phyloP scores from a whole-genome alignment of 2,888 invertebrate species.

The Microplitis manilae region DNA sequence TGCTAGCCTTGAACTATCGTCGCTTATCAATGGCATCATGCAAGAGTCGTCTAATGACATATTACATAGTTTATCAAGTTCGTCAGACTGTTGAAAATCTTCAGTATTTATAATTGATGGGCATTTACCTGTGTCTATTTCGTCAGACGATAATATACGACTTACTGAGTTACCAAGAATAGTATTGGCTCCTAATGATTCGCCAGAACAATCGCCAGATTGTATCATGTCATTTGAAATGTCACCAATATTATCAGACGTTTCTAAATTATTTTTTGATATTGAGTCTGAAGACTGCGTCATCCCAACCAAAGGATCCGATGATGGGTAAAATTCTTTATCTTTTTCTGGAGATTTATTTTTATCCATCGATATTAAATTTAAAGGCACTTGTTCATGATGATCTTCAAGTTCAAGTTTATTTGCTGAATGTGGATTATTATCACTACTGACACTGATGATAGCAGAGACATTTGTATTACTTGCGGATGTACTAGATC shows the following conservation, averaged over 20 bases:
- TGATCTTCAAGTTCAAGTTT: slow-evolving; percentile 7
- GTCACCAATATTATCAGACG: slow-evolving; percentile 13
- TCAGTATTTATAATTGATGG: slow-evolving; percentile 42
- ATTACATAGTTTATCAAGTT: slow-evolving; percentile 53
- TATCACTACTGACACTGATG: background rate
- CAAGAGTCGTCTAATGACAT: slow-evolving; percentile 51
- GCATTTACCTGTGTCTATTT: slow-evolving; percentile 43
- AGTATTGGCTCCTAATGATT: slow-evolving; percentile 17
- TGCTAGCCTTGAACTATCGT: slow-evolving; percentile 29
- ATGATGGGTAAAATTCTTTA: slow-evolving; percentile 45
- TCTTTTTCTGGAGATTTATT: background rate
- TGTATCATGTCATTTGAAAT: slow-evolving; percentile 18
- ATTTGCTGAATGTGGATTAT: background rate
- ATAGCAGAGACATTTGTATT: background rate
- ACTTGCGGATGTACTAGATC: background rate
- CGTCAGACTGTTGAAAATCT: slow-evolving; percentile 49
- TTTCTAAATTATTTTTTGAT: slow-evolving; percentile 26
- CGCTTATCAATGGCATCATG: slow-evolving; percentile 56
- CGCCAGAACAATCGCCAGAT: slow-evolving; percentile 24
- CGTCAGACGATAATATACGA: slow-evolving; percentile 37
- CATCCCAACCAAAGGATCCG: slow-evolving; percentile 51
- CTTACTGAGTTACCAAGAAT: slow-evolving; percentile 32
- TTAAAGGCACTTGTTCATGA: slow-evolving; percentile 31
- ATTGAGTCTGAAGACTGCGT: slow-evolving; percentile 28
- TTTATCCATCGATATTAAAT: background rate